Conservation (phyloP, 2,113 vertebrate species). For the Crotalus tigris region DNA sequence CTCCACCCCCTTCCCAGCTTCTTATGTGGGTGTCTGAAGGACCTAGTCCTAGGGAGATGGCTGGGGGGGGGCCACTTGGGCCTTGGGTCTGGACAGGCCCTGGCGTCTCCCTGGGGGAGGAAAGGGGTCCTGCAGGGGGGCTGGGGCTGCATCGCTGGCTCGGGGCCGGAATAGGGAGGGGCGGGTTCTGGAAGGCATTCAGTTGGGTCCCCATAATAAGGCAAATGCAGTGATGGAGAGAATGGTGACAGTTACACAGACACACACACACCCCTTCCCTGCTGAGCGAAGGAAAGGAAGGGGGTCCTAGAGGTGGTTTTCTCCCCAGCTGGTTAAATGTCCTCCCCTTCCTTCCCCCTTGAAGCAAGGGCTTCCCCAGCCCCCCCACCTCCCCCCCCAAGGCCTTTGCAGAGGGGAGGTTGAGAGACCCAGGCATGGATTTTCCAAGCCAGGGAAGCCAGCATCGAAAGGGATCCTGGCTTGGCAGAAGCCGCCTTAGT, state of each 20-base stretch:
- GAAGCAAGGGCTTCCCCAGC: background rate
- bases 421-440: background rate
- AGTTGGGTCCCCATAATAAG: background rate
- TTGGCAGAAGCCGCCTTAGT: background rate
- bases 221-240: background rate
- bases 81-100: background rate
- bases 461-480: background rate
- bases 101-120: background rate
- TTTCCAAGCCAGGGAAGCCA: background rate
- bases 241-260: background rate
- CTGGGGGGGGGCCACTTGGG: background rate
- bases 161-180: background rate
- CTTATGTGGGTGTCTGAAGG: background rate
- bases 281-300: background rate
- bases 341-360: background rate
- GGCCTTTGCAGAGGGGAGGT: background rate
- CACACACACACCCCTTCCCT: background rate
- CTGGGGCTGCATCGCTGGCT: background rate
- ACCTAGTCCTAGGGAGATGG: background rate
- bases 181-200: background rate
- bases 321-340: background rate
- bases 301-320: background rate
- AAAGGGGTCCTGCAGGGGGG: background rate
- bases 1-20: background rate
- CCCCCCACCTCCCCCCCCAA: no score